These are phyloP conservation scores for Ahaetulla prasina DNA, from an alignment of 2,113 vertebrate species.

Conservation along the genomic window DNA sequence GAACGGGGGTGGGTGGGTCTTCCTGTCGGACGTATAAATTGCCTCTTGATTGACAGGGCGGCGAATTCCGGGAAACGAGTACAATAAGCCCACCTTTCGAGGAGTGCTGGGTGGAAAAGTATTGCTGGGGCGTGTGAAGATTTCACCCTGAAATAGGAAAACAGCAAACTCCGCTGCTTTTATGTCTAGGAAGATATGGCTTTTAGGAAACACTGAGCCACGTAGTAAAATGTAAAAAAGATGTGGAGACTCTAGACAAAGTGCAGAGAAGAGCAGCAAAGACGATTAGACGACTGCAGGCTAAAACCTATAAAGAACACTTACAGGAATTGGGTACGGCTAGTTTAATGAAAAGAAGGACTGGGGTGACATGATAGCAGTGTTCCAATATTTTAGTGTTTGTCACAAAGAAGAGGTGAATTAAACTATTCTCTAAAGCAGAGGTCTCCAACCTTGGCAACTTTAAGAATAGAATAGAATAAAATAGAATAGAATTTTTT, in stretches of 20 bases:
- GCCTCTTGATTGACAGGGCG: background rate
- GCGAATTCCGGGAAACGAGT: no score
- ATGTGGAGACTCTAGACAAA: background rate
- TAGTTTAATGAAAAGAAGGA: background rate
- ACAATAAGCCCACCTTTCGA: background rate
- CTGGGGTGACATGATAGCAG: background rate
- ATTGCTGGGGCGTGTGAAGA: background rate
- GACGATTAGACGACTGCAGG: background rate
- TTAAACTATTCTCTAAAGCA: background rate
- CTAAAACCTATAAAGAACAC: background rate
- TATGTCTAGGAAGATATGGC: background rate
- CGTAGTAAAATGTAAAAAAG: background rate
- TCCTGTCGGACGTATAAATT: background rate
- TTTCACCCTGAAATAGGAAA: background rate
- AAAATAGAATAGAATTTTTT: no score
- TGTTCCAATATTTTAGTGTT: background rate
- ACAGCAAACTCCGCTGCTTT: no score
- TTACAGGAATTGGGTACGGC: background rate
- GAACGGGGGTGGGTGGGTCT: background rate
- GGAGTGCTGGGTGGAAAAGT: background rate
- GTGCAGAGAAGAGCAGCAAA: background rate
- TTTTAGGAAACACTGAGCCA: background rate
- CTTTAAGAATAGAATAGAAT: no score
- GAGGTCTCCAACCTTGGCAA: no score
- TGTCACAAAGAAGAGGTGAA: background rate